phyloP scores from a whole-genome alignment of 2,888 invertebrate species.

The Lithophane socia region DNA sequence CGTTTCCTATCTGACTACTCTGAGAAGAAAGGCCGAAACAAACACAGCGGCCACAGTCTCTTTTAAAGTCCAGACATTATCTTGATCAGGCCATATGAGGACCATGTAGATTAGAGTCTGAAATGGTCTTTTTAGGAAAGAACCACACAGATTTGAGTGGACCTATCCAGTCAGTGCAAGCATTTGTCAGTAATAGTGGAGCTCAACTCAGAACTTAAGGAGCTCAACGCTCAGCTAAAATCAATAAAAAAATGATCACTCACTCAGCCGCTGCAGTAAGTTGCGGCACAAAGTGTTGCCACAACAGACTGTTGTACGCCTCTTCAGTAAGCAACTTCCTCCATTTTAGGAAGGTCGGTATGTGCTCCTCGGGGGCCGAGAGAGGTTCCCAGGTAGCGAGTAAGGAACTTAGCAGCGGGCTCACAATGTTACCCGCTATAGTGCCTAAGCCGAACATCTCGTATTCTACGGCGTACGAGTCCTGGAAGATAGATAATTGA shows the following conservation, averaged over 20 bases:
- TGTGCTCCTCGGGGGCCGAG: conserved; percentile 91
- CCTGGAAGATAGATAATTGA: conserved; percentile 66
- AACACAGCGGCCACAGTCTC: too few species aligned
- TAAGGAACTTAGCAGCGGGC: conserved; percentile 94
- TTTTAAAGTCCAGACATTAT: too few species aligned
- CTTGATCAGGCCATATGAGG: too few species aligned
- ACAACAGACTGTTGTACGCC: conserved; percentile 95
- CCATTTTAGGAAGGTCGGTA: conserved; percentile 93
- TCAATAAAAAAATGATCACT: conserved; percentile 70
- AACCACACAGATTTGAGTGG: too few species aligned
- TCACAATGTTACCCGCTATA: conserved; percentile 95
- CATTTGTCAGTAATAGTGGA: too few species aligned
- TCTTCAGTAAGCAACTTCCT: conserved; percentile 91
- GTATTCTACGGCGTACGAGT: conserved; percentile 91
- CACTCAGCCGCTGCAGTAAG: conserved; percentile 93
- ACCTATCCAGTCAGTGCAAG: too few species aligned
- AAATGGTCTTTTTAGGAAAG: too few species aligned
- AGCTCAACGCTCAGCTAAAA: too few species aligned
- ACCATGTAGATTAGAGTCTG: too few species aligned
- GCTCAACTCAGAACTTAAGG: too few species aligned
- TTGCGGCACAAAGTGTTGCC: conserved; percentile 97
- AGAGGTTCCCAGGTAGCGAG: conserved; percentile 95
- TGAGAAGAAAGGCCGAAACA: too few species aligned
- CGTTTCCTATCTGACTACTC: too few species aligned
- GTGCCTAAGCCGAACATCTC: conserved; percentile 95